Evolutionary conservation across 2,113 vertebrate genomes (phyloP).

Genomic region (Casuarius casuarius): DNA sequence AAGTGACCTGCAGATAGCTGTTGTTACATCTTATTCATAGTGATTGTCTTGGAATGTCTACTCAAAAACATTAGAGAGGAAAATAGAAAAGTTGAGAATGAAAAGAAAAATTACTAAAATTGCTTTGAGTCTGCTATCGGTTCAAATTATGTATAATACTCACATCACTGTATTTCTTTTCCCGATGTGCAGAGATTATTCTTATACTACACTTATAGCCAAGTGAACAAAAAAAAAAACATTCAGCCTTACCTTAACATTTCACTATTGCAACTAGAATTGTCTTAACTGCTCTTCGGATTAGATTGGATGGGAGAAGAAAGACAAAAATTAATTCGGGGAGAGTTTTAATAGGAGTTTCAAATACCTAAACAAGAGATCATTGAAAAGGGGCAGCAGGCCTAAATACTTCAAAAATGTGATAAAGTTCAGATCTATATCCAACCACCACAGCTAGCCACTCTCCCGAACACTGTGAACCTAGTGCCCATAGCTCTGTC

Average conservation of each 20-base stretch:
- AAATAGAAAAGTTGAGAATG: slow-evolving; percentile 54
- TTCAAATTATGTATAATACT: slow-evolving; percentile 46
- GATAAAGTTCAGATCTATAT: background rate
- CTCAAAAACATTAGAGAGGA: slow-evolving; percentile 76
- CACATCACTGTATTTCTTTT: slow-evolving; percentile 3
- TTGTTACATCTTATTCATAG: slow-evolving; percentile 80
- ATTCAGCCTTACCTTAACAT: background rate
- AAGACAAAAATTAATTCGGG: background rate
- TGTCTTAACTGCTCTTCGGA: background rate
- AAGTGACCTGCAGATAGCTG: slow-evolving; percentile 87
- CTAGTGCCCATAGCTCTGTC: background rate
- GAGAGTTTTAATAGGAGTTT: background rate
- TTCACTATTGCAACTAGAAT: background rate
- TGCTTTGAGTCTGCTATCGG: slow-evolving; percentile 25
- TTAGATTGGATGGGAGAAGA: background rate
- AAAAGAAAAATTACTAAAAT: slow-evolving; percentile 57
- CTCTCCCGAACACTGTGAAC: background rate
- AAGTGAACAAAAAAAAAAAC: slow-evolving; percentile 16
- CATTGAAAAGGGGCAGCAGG: background rate
- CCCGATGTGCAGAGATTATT: slow-evolving; percentile 37
- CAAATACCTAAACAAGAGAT: background rate
- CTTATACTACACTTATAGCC: background rate
- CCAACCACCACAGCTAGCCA: background rate
- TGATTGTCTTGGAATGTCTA: slow-evolving; percentile 77
- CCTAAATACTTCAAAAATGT: background rate